Base-by-base conservation (phyloP, 2,888 invertebrate genomes). In the Thereva unica region DNA sequence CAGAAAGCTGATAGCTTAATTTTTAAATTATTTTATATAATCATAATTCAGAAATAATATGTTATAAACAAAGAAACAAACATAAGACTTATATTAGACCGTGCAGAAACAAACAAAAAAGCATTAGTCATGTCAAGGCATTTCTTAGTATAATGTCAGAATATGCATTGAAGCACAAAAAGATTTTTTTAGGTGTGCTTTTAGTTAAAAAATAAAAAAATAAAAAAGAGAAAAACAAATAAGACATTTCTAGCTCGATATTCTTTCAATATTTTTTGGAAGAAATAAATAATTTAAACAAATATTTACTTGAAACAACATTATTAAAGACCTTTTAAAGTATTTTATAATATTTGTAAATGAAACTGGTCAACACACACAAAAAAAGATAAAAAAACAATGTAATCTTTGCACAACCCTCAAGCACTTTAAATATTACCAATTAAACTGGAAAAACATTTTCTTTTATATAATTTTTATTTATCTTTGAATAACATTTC, bases 1-100 rank as follows among this genome's bases (percentile, higher is more conserved):
- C 78, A 70, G 85, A 85, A 76, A 85, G 85, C 84, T 85, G 85
- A 85, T 85, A 80, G 77, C 76, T 77, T 61, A 64, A 67, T 56
- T 56, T 56, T 42, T 44, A 64, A 44, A 64, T 53, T 64, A 45
- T 64, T 53, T 53, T 64, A 52, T 53, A 44, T 54, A 54, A 54
- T 40, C 45, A 44, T 54, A 42, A 44, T 50, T 50, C 50, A 61
- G 38, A 50, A 49, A 49, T 61, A 61, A 50, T 61, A 50, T 50
- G 50, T 50, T 61, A 61, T 50, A 34, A 61, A 47, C 49, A 55
- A 35, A 61, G 34, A 50, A 61, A 50, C 61, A 61, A 61, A 61
- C 61, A 61, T 61, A 61, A 61, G 61, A 61, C 61, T 61, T 61
- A 61, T 50, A 12, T 61, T 23, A 23, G 23, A 23, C 23, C 23